Evolutionary conservation across 2,113 vertebrate species (phyloP), one percentile per base, ranked within the genome.

Genomic region (Diadophis punctatus): DNA sequence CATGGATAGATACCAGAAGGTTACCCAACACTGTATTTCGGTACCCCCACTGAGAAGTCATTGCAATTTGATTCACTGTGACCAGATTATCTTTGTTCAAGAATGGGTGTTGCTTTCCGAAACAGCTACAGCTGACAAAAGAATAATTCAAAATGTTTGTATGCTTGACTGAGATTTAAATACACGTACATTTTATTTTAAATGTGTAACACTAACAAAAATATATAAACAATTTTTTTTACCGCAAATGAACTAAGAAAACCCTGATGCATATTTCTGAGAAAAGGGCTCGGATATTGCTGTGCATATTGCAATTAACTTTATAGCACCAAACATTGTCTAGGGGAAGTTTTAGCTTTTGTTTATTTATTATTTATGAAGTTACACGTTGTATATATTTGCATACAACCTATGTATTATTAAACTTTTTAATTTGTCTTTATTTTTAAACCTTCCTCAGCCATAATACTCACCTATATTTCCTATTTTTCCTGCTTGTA

Each of bases 341-440:
- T 96, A 93, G 94, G 93, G 95, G 94, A 94, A 96, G 91, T 96
- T 93, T 93, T 95, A 93, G 93, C 22, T 9, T 93, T 10, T 30
- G 55, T 30, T 96, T 94, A 96, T 95, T 97, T 95, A 95, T 96
- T 96, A 97, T 96, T 96, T 96, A 94, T 96, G 95, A 96, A 96
- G 92, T 95, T 94, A 95, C 56, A 80, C 94, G 95, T 96, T 89
- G 91, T 95, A 90, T 88, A 92, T 94, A 96, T 96, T 96, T 97
- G 95, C 96, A 96, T 96, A 93, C 95, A 96, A 94, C 34, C 68
- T 1, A 80, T 43, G 16, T 43, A 80, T 80, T 80, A 39, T 80
- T 43, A 20, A 39, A 80, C 18, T 9, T 80, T 22, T 80, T 80
- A 43, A 22, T 80, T 43, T 80, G 18, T 80, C 34, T 43, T 27